These are phyloP conservation scores for Lichenostomus cassidix DNA, from an alignment of 2,113 vertebrate species.

Conservation along the genomic window DNA sequence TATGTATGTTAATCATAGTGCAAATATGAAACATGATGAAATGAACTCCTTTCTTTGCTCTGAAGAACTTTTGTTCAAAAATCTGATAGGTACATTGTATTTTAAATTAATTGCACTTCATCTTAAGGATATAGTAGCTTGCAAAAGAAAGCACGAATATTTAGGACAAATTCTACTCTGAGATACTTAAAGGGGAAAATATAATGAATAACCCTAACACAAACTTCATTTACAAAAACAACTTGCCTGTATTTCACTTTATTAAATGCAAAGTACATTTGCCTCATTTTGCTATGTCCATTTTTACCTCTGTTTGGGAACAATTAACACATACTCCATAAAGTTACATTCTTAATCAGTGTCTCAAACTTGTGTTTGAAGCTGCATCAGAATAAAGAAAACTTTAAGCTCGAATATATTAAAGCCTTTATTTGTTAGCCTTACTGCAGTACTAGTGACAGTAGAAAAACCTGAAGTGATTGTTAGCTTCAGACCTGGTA, in stretches of 20 bases:
- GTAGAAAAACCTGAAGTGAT: not conserved
- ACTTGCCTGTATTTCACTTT: not conserved
- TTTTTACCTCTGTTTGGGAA: not conserved
- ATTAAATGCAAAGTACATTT: conserved; percentile 22
- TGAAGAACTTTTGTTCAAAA: conserved; percentile 5
- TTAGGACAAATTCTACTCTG: conserved; percentile 25
- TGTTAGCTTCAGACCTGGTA: not conserved
- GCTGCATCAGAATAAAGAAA: conserved; percentile 2
- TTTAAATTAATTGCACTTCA: conserved; percentile 13
- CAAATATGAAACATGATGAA: not conserved
- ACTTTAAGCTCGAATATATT: conserved; percentile 1
- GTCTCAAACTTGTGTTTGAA: conserved; percentile 33
- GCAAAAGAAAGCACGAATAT: not conserved
- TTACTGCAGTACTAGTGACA: not conserved
- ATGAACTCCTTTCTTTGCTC: not conserved
- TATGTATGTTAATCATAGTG: conserved; percentile 11
- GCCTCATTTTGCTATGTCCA: not conserved
- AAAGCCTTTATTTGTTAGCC: not conserved
- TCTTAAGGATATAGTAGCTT: conserved; percentile 10
- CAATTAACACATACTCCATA: not conserved
- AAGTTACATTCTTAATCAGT: conserved; percentile 9
- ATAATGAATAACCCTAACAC: conserved; percentile 10
- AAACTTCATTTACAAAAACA: conserved; percentile 9
- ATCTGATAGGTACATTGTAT: conserved; percentile 4
- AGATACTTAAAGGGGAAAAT: not conserved